Evolutionary conservation across 2,797 vertebrate genomes (phyloP), one percentile per base, ranked within the genome.

Genomic region (Sphaeramia orbicularis): DNA sequence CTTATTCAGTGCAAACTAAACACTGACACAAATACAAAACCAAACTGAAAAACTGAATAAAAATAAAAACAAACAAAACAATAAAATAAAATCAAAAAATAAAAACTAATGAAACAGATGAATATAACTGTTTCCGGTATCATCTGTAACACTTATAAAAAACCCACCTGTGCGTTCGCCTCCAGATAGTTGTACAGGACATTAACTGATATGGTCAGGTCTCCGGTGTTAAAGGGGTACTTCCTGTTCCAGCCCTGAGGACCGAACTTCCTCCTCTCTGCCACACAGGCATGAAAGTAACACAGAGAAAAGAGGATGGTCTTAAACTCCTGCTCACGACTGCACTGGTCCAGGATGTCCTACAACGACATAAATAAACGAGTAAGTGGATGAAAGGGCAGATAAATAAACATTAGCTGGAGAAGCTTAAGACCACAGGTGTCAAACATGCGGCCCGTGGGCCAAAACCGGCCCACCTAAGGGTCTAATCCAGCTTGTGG

Each of bases 261-360:
- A 8, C 95, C 91, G 65, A 93, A 94, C 88, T 94, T 93, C 58
- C 92, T 86, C 57, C 93, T 90, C 75, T 95, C 93, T 0, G 95
- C 93, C 65, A 92, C 92, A 64, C 93, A 94, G 10, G 93, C 94
- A 1, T 95, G 93, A 71, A 96, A 95, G 80, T 94, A 95, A 72
- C 94, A 95, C 57, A 95, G 83, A 4, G 93, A 94, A 89, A 96
- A 95, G 40, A 94, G 85, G 83, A 95, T 94, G 62, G 87, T 94
- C 89, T 96, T 95, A 74, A 96, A 96, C 89, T 96, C 95, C 84
- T 95, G 94, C 84, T 95, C 94, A 1, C 93, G 91, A 21, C 93
- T 93, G 80, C 94, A 95, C 88, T 92, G 93, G 73, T 96, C 94
- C 86, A 95, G 86, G 62, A 95, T 95, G 76, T 93, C 94, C 95